Base-by-base conservation (phyloP, 2,113 vertebrate species). In the Cyprinodon variegatus region DNA sequence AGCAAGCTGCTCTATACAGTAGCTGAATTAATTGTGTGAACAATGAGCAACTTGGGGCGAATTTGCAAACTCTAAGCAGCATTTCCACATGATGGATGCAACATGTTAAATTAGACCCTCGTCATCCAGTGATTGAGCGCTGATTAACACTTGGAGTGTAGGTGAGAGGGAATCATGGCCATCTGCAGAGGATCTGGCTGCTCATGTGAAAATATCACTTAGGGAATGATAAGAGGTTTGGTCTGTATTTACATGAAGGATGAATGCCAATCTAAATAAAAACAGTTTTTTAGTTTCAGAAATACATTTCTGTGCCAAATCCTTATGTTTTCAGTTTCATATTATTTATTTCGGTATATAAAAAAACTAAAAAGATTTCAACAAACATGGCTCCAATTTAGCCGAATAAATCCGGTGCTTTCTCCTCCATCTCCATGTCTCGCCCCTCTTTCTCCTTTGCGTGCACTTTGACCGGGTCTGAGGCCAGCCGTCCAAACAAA, bases 401-500 rank as follows among this genome's bases (percentile, higher is more conserved):
- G 29, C 29, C 1, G 29, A 29, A 29, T 86, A 86, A 88, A 57
- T 37, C 68, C 81, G 74, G 84, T 63, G 74, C 81, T 65, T 79
- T 85, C 79, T 76, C 83, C 79, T 75, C 78, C 61, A 22, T 85
- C 86, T 72, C 82, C 83, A 43, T 14, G 40, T 75, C 40, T 76
- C 77, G 53, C 40, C 76, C 68, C 36, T 61, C 46, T 22, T 15
- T 81, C 87, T 85, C 87, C 83, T 86, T 76, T 70, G 66, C 39
- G 9, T 85, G 91, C 89, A 85, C 90, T 92, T 92, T 91, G 77
- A 78, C 85, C 76, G 4, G 78, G 41, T 77, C 71, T 38, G 68
- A 89, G 71, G 83, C 81, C 84, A 81, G 61, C 63, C 68, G 73
- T 61, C 65, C 48, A 60, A 86, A 94, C 93, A 95, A 93, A 91